Percentiles rank a stretch among this genome's conserved stretches.
These are phyloP conservation scores for Drosophila santomea DNA, from an alignment of 1,140 invertebrate species.

Conservation along the genomic window DNA sequence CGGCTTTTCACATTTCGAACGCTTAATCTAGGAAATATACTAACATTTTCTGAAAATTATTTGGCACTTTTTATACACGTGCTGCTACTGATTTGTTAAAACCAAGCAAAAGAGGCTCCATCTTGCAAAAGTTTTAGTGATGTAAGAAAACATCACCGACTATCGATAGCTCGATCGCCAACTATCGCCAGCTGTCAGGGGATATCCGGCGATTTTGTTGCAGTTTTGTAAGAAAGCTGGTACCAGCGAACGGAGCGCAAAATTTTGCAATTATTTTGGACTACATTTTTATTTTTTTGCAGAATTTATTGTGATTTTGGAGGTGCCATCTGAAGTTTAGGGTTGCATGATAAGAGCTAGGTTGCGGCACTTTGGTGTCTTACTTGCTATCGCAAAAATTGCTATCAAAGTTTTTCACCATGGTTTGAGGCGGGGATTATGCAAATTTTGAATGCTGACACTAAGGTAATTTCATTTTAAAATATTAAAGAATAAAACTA, in stretches of 20 bases:
- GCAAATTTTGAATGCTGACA: too few relatives aligned
- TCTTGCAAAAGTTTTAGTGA: slow-evolving; percentile 63
- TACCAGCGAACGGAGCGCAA: too few relatives aligned
- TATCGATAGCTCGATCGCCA: slow-evolving; percentile 32
- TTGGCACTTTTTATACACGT: slow-evolving; percentile 85
- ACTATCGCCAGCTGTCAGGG: slow-evolving; percentile 4
- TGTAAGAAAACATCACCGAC: slow-evolving; percentile 33
- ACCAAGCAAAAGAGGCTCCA: slow-evolving; percentile 83
- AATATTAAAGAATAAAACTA: too few relatives aligned
- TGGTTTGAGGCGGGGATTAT: too few relatives aligned
- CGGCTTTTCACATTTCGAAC: slow-evolving; percentile 35
- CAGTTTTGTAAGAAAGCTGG: neutral
- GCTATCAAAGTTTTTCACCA: slow-evolving; percentile 1
- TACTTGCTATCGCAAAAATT: neutral
- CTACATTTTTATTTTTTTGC: too few relatives aligned
- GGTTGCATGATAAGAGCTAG: neutral
- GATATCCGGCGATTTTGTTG: neutral
- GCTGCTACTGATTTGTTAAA: slow-evolving; percentile 84
- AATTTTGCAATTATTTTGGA: too few relatives aligned
- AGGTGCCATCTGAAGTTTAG: neutral
- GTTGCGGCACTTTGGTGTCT: too few relatives aligned
- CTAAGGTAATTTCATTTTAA: too few relatives aligned
- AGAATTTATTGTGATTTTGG: neutral
- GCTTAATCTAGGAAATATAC: slow-evolving; percentile 65
- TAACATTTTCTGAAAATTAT: slow-evolving; percentile 84